Base-by-base conservation (phyloP, 2,113 vertebrate genomes). In the Mustela lutreola region DNA sequence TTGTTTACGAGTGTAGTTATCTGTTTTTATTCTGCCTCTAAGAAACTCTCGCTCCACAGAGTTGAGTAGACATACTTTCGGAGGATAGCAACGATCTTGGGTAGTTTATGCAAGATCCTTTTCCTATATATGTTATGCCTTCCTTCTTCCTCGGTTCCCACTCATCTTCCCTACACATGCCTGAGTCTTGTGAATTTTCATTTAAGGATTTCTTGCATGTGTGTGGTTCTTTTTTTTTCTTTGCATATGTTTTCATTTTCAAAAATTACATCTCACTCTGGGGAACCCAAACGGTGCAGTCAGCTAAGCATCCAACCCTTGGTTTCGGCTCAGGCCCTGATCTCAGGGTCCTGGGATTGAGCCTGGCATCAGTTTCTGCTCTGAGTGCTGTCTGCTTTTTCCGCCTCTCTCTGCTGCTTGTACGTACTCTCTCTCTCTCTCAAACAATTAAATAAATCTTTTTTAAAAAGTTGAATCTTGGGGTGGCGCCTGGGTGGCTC, bases 401-500 rank as follows among this genome's bases (percentile, higher is more conserved):
- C 31, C 1, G 31, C 31, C 65, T 33, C 65, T n/a, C 65, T 15
- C 65, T 3, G 2, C 15, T 6, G 65, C 65, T 31, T 67, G 65
- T 31, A 8, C 7, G 1, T 7, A 15, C 7, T 1, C 14, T 19
- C 65, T n/a, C 65, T n/a, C 65, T 70, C 33, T 36, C 18, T 70
- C 33, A 67, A 67, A 67, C 7, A 67, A 67, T 33, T 67, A 70
- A 19, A 70, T 36, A 70, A 70, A 70, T 70, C 63, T 67, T 65
- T 67, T 67, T 31, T 33, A 4, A 70, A 28, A 95, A 70, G 42
- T 42, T 15, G 33, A 75, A 22, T 31, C 65, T 78, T 1, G 39
- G 39, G 0, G 0, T 5, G 53, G 18, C 16, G 5, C 53, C 16
- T 56, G 53, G 53, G 16, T 56, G 53, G 53, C 15, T 56, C 53